These are phyloP conservation scores for Lobophora halterata DNA, from an alignment of 2,888 invertebrate genomes.

Conservation along the genomic window DNA sequence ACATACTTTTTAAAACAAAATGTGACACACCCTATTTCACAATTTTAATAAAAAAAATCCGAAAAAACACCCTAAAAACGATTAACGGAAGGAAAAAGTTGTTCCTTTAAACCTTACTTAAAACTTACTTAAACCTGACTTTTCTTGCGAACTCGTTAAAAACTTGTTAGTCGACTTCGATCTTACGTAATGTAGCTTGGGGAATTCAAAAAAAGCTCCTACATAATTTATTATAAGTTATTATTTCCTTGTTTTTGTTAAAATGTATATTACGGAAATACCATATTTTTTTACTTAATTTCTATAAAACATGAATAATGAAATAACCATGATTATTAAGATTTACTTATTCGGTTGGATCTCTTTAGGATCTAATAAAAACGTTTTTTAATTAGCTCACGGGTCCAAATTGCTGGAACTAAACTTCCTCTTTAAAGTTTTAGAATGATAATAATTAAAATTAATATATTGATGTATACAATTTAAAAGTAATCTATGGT, in stretches of 20 bases:
- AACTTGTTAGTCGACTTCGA: slow-evolving; percentile 18
- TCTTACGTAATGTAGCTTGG: slow-evolving; percentile 10
- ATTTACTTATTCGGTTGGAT: neutral
- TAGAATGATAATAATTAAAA: no score
- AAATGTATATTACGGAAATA: neutral
- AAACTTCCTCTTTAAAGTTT: no score
- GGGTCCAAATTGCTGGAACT: no score
- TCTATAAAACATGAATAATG: neutral
- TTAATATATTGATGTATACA: no score
- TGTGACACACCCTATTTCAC: no score
- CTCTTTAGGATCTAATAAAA: no score
- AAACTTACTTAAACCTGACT: slow-evolving; percentile 12
- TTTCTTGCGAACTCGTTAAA: slow-evolving; percentile 20
- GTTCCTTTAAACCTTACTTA: slow-evolving; percentile 6
- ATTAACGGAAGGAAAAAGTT: no score
- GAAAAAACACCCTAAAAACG: no score
- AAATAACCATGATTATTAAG: neutral
- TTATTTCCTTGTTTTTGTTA: neutral
- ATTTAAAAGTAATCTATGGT: no score
- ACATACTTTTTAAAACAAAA: no score
- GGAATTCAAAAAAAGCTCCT: slow-evolving; percentile 2
- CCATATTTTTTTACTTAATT: slow-evolving; percentile 11
- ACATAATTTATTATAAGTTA: neutral
- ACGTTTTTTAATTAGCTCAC: no score
- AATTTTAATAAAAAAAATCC: no score